A percentile compares a stretch with the other conserved stretches of the same genome.
phyloP scores from a whole-genome alignment of 1,140 invertebrate species.

The Pygmarrhopalites habei region DNA sequence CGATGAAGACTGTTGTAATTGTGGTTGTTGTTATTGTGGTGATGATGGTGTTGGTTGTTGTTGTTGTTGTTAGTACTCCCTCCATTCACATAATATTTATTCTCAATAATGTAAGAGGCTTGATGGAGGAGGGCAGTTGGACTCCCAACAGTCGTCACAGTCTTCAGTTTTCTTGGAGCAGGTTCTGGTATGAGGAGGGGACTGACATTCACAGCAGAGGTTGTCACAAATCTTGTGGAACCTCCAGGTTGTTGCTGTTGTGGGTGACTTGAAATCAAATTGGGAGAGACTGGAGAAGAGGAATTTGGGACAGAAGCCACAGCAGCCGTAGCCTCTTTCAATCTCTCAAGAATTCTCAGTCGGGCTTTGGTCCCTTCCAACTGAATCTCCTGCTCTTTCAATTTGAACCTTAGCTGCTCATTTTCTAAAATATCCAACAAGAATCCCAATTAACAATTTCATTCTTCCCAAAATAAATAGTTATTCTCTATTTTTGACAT shows the following conservation, averaged over 20 bases:
- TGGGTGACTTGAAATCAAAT: not conserved
- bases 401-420: constrained; percentile 35
- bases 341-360: constrained; percentile 31
- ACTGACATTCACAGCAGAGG: not conserved
- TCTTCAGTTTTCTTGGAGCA: constrained; percentile 8
- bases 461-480: not conserved
- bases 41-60: not conserved
- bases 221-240: too few species aligned
- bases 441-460: not conserved
- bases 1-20: too few species aligned
- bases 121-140: not conserved
- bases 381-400: constrained; percentile 36
- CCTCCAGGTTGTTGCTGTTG: not conserved
- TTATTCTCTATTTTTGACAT: too few species aligned
- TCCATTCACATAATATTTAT: too few species aligned
- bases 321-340: constrained; percentile 7
- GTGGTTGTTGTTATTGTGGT: too few species aligned
- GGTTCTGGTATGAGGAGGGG: not conserved
- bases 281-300: not conserved
- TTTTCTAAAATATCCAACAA: too few species aligned
- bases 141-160: not conserved
- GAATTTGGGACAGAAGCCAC: not conserved
- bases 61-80: not conserved
- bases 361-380: constrained; percentile 37
- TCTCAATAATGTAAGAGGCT: constrained; percentile 10